These are phyloP conservation scores for Lucifuga dentata DNA, from an alignment of 2,113 vertebrate species.

Conservation along the genomic window DNA sequence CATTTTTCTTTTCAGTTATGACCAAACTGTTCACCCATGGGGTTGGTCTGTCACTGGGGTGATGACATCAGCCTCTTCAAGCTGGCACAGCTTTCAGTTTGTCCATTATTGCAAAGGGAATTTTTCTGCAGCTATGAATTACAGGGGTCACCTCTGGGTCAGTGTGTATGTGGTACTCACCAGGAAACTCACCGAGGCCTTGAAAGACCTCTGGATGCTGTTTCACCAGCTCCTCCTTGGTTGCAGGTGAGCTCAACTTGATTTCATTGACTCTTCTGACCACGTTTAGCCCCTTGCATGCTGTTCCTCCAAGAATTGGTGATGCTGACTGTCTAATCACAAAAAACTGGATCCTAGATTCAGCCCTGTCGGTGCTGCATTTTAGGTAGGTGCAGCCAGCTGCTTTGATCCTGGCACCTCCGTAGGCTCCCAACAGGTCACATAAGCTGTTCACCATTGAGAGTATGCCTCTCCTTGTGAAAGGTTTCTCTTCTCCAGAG, in stretches of 20 bases:
- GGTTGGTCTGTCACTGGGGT: conserved; percentile 2
- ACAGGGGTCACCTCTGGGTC: not conserved
- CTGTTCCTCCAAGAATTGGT: conserved; percentile 6
- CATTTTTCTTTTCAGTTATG: not conserved
- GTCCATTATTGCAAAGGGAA: conserved; percentile 10
- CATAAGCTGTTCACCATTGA: too few species aligned
- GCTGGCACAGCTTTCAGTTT: conserved; percentile 2
- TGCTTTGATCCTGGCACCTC: too few species aligned
- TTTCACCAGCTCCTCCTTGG: conserved; percentile 4
- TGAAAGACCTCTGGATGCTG: conserved; percentile 5
- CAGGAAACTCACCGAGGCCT: conserved; percentile 2
- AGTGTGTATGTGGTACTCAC: conserved; percentile 4
- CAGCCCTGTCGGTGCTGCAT: too few species aligned
- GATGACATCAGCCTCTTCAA: conserved; percentile 7
- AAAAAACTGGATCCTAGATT: too few species aligned
- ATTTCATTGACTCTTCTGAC: not conserved
- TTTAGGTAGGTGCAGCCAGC: too few species aligned
- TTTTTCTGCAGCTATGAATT: conserved; percentile 12
- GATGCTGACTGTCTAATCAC: not conserved
- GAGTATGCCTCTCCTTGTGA: too few species aligned
- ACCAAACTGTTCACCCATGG: conserved; percentile 17
- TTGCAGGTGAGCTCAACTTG: not conserved
- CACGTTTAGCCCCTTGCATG: not conserved
- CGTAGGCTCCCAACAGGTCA: too few species aligned
- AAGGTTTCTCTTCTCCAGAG: too few species aligned